Conservation (phyloP, 53 echinoderm and acorn worm genomes). For the Stichopus horrens region DNA sequence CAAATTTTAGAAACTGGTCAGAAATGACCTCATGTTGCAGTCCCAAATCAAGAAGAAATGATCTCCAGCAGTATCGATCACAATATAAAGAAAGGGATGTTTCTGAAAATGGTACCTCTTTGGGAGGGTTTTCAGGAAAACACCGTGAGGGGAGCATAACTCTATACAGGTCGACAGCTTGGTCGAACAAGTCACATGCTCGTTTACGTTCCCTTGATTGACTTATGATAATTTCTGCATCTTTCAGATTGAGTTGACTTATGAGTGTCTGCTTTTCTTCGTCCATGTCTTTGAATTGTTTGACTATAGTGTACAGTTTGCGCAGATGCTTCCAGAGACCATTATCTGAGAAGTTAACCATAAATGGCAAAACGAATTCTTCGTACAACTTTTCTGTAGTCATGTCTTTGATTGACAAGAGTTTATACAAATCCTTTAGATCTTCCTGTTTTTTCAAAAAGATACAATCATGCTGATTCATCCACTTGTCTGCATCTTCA, state of each 20-base stretch:
- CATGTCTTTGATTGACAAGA: not conserved
- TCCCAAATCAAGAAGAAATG: not conserved
- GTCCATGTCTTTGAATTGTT: not conserved
- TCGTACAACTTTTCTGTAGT: not conserved
- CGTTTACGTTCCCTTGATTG: not conserved
- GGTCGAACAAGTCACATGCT: constrained; percentile 5
- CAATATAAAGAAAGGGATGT: not conserved
- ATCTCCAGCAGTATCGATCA: not conserved
- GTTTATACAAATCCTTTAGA: not conserved
- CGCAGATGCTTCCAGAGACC: not conserved
- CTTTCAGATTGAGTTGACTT: not conserved
- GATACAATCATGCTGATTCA: not conserved
- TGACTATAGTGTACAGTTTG: not conserved
- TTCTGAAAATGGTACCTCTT: not conserved
- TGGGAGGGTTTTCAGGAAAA: not conserved
- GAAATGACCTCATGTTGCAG: not conserved
- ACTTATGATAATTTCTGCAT: not conserved
- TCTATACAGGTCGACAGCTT: not conserved
- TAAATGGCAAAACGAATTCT: constrained; percentile 12
- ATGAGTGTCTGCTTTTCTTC: not conserved
- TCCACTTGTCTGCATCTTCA: not conserved
- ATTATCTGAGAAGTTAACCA: not conserved
- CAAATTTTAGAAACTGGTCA: not conserved
- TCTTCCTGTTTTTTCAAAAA: not conserved
- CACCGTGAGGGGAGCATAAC: not conserved